Base-by-base conservation (phyloP, 2,113 vertebrate species). In the Leucopternis melanops region DNA sequence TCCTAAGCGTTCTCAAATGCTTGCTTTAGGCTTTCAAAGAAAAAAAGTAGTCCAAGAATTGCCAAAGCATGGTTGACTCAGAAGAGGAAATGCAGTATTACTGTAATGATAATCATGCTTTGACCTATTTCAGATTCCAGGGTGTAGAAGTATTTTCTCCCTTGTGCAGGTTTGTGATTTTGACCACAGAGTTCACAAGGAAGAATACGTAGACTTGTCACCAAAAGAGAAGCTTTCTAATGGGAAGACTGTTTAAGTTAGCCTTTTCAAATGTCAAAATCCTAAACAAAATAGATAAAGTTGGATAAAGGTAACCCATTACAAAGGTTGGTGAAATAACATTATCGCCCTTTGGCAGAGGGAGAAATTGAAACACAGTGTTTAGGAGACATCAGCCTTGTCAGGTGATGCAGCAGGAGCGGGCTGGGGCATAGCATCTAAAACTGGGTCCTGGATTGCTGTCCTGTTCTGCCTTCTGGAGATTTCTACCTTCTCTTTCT, bases 291-390 rank as follows among this genome's bases (percentile, higher is more conserved):
- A 58, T 27, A 62, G 86, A 92, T 81, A 6, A 75, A 85, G 66
- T 44, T 84, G 65, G 88, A 54, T 85, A 61, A 89, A 95, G 81
- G 61, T 91, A 94, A 90, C 92, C 94, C 62, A 75, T 87, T 92
- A 47, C 81, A 97, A 95, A 97, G 91, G 94, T 81, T 93, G 93
- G 69, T 79, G 84, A 97, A 96, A 96, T 94, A 97, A 94, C 91
- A 70, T 91, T 69, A 32, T 82, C 3, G 38, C 94, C 96, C 92
- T 95, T 91, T 96, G 95, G 94, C 86, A 31, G 84, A 58, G 74
- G 36, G 61, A 75, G 87, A 62, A 87, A 66, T 29, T n/a, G 92
- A 85, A 94, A 50, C 62, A 7, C 47, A 4, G 57, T 14, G 26
- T 82, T 92, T 16, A 85, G 92, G 81, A 91, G 83, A 66, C 29